Percentiles rank a stretch among this genome's conserved stretches.
Conservation (phyloP, 2,797 vertebrate genomes). For the Antrozous pallidus region DNA sequence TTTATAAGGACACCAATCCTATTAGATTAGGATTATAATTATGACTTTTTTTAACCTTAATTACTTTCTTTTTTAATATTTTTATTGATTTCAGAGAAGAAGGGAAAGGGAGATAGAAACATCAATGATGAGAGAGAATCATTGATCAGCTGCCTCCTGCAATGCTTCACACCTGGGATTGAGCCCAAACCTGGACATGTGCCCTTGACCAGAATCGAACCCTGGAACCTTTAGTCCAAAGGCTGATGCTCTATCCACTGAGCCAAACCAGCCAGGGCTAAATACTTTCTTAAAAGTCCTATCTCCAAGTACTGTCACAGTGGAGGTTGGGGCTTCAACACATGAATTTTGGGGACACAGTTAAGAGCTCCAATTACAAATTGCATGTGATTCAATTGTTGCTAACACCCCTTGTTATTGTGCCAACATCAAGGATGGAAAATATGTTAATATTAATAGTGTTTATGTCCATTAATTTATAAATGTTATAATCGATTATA, state of each 20-base stretch:
- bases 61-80: neutral
- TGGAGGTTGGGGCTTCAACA: neutral
- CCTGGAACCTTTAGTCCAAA: accelerated
- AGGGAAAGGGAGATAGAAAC: too few relatives aligned
- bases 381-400: neutral
- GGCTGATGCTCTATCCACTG: too few relatives aligned
- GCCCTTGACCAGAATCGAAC: too few relatives aligned
- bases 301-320: neutral
- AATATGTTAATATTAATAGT: neutral
- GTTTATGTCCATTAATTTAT: neutral
- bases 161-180: too few relatives aligned
- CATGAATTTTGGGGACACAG: neutral
- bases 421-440: neutral
- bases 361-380: neutral
- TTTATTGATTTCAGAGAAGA: too few relatives aligned
- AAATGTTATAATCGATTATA: neutral
- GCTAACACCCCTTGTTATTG: neutral
- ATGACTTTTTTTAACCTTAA: neutral
- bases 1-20: neutral
- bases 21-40: neutral
- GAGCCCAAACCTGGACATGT: too few relatives aligned
- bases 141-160: too few relatives aligned
- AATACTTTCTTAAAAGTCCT: neutral
- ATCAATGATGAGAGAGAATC: too few relatives aligned
- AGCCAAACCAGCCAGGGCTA: neutral